phyloP scores from a whole-genome alignment of 2,797 vertebrate genomes.

The Echeneis naucrates region DNA sequence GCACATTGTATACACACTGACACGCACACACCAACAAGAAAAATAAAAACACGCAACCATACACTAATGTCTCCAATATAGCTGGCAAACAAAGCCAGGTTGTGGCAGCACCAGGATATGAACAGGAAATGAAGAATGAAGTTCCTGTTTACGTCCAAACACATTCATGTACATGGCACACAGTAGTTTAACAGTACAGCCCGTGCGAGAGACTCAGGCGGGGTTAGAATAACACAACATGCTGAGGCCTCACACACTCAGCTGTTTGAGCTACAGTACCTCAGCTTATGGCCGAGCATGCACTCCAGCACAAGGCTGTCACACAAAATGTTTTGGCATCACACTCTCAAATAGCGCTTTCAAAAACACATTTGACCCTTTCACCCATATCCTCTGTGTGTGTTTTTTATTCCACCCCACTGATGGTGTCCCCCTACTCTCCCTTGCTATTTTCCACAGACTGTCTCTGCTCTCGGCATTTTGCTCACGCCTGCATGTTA shows the following conservation, averaged over 20 bases:
- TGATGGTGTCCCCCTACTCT: slow-evolving; percentile 19
- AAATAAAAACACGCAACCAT: slow-evolving; percentile 57
- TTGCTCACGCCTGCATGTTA: slow-evolving; percentile 23
- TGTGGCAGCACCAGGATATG: slow-evolving; percentile 66
- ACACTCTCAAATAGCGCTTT: slow-evolving; percentile 75
- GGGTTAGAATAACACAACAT: slow-evolving; percentile 74
- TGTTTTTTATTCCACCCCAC: background rate
- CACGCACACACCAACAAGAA: slow-evolving; percentile 25
- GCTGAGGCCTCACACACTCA: slow-evolving; percentile 51
- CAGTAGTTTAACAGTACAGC: slow-evolving; percentile 57
- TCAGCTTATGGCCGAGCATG: slow-evolving; percentile 38
- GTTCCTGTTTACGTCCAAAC: slow-evolving; percentile 80
- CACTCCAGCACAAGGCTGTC: slow-evolving; percentile 53
- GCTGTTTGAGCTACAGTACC: slow-evolving; percentile 44
- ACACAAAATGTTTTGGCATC: slow-evolving; percentile 62
- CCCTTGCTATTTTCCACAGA: slow-evolving; percentile 26
- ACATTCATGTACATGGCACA: slow-evolving; percentile 39
- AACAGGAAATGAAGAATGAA: slow-evolving; percentile 80
- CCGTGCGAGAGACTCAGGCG: slow-evolving; percentile 61
- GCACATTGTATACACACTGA: slow-evolving; percentile 17
- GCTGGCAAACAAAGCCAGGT: slow-evolving; percentile 60
- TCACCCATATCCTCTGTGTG: slow-evolving; percentile 48
- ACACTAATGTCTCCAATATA: slow-evolving; percentile 64
- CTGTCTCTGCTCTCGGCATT: slow-evolving; percentile 11
- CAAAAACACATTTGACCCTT: slow-evolving; percentile 65